Evolutionary conservation across 2,113 vertebrate species (phyloP).

Genomic region (Edolisoma coerulescens): DNA sequence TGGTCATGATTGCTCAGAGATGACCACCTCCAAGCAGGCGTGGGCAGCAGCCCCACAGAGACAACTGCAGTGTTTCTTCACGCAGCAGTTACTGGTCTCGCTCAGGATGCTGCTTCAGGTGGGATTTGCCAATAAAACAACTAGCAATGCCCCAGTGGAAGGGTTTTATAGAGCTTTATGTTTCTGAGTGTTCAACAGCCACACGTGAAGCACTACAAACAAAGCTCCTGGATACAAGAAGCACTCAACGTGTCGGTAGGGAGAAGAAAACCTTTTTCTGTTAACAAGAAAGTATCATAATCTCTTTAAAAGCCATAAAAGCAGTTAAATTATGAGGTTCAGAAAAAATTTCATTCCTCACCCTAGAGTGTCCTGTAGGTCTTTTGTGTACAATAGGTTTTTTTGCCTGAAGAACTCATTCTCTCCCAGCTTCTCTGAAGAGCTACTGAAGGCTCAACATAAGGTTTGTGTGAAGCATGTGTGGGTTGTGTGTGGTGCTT

Average conservation of each 20-base stretch:
- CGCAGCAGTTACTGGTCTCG: not conserved
- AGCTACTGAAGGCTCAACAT: not conserved
- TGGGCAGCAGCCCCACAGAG: not conserved
- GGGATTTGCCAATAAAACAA: not conserved
- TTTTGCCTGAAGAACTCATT: not conserved
- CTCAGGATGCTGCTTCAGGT: not conserved
- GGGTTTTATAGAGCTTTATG: not conserved
- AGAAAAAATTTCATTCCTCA: not conserved
- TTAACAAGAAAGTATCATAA: not conserved
- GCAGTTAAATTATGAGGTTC: not conserved
- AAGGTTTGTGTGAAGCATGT: not conserved
- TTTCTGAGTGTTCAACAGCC: not conserved
- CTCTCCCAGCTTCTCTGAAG: not conserved
- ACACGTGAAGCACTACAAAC: not conserved
- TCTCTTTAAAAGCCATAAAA: not conserved
- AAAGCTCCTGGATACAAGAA: not conserved
- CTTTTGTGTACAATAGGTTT: not conserved
- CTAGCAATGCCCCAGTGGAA: fast-evolving
- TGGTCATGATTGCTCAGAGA: not conserved
- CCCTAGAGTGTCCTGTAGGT: not conserved
- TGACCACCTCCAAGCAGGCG: not conserved
- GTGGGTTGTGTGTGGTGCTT: not conserved
- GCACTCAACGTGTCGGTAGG: fast-evolving
- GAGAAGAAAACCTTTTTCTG: not conserved
- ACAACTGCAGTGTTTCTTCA: fast-evolving